Evolutionary conservation across 2,888 invertebrate species (phyloP).

Genomic region (Osmoderma eremita): DNA sequence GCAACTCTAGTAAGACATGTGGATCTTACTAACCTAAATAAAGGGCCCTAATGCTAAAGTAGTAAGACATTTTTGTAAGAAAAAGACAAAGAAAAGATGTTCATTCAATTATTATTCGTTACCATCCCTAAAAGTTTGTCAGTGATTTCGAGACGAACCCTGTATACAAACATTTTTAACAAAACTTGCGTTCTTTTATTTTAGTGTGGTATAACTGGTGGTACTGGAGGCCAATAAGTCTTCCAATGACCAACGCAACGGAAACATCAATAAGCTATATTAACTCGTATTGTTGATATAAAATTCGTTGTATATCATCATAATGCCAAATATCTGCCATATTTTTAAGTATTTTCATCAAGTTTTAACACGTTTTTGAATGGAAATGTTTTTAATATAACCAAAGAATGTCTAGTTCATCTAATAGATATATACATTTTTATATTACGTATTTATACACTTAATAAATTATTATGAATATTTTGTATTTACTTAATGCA

Average conservation of each 20-base stretch:
- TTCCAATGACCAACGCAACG: constrained; percentile 70
- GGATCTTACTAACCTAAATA: too few relatives aligned
- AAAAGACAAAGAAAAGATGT: too few relatives aligned
- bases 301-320: constrained; percentile 6
- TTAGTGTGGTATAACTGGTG: constrained; percentile 87
- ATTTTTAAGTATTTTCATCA: constrained; percentile 15
- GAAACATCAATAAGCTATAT: constrained; percentile 73
- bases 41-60: too few relatives aligned
- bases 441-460: constrained; percentile 42
- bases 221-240: constrained; percentile 80
- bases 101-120: too few relatives aligned
- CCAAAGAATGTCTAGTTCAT: constrained; percentile 35
- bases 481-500: background rate
- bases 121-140: too few relatives aligned
- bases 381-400: constrained; percentile 20
- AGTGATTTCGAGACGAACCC: too few relatives aligned
- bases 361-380: constrained; percentile 10
- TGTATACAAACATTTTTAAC: too few relatives aligned
- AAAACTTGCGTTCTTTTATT: constrained; percentile 55
- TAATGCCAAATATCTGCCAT: constrained; percentile 43
- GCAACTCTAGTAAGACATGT: too few relatives aligned
- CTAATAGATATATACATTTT: constrained; percentile 33
- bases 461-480: constrained; percentile 23
- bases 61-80: too few relatives aligned
- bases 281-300: constrained; percentile 74